These are phyloP conservation scores for Paracanthobrama guichenoti DNA, from an alignment of 2,113 vertebrate genomes.

Conservation along the genomic window DNA sequence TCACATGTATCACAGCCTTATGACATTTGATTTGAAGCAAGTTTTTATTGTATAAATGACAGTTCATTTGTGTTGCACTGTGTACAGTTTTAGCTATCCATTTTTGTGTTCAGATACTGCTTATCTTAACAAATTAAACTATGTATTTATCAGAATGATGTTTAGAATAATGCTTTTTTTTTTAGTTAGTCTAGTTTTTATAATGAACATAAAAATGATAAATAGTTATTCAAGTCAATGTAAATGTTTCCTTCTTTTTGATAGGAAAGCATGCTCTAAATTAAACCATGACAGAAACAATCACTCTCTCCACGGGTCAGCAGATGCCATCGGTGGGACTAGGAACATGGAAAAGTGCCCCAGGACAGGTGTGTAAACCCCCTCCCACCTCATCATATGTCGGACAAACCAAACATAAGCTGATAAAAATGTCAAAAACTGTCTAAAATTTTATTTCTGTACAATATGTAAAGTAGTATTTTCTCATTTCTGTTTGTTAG, in stretches of 20 bases:
- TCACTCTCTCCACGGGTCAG: constrained; percentile 67
- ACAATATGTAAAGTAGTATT: background rate
- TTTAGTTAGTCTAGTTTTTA: background rate
- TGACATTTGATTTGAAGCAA: too few species aligned
- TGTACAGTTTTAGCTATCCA: background rate
- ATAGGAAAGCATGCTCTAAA: background rate
- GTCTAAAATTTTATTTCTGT: background rate
- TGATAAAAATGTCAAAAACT: background rate
- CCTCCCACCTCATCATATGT: background rate
- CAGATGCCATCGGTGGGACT: constrained; percentile 73
- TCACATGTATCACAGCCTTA: too few species aligned
- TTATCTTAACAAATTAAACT: background rate
- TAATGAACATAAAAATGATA: background rate
- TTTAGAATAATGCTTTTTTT: background rate
- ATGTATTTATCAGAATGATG: background rate
- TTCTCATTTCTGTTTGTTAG: background rate
- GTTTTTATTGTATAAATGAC: too few species aligned
- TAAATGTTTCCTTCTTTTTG: background rate
- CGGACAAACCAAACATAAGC: background rate
- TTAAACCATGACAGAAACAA: constrained; percentile 65
- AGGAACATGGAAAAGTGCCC: constrained; percentile 75
- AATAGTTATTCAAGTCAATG: background rate
- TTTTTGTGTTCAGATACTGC: too few species aligned
- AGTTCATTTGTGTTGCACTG: too few species aligned
- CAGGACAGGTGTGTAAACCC: constrained; percentile 66